Base-by-base conservation (phyloP, 2,113 vertebrate species). In the Pipra filicauda region DNA sequence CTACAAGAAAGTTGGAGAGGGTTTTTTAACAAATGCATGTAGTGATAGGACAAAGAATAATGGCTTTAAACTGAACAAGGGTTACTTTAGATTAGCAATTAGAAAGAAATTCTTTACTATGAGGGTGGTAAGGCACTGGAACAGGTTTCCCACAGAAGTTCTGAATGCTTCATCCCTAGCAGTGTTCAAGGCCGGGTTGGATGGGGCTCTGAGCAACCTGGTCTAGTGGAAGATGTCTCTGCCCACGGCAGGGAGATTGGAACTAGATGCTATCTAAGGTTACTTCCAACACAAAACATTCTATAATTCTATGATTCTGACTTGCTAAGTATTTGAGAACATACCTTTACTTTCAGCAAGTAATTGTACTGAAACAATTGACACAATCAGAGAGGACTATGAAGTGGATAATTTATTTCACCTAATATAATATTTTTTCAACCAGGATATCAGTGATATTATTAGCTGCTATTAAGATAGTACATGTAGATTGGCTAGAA, bases 271-370 rank as follows among this genome's bases (percentile, higher is more conserved):
- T 61, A 28, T n/a, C n/a, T 67, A 37, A 59, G 8, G 39, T n/a
- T 16, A 11, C 20, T 70, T 69, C 6, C n/a, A 55, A 70, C 17
- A 48, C 8, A 62, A 76, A 55, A 12, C 26, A 27, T 35, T 69
- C 24, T 54, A 22, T 22, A 48, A 76, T 55, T 76, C n/a, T 76
- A 21, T 69, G 11, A 31, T 58, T 74, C 37, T 55, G 19, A 43
- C 48, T 61, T 83, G 19, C 5, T 28, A 54, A 80, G 15, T 43
- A 67, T 86, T 74, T 70, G 12, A 74, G 11, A 65, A 43, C 37
- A 72, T 44, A 22, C 0, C 2, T 62, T 20, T 66, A 10, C 13
- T 70, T 11, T 49, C 0, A 0, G 14, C 19, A 84, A 39, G 21
- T 74, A 84, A 72, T 37, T 72, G 58, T 92, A 21, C 46, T 52